Base-by-base conservation (phyloP, 2,113 vertebrate species). In the Saguinus imperator region DNA sequence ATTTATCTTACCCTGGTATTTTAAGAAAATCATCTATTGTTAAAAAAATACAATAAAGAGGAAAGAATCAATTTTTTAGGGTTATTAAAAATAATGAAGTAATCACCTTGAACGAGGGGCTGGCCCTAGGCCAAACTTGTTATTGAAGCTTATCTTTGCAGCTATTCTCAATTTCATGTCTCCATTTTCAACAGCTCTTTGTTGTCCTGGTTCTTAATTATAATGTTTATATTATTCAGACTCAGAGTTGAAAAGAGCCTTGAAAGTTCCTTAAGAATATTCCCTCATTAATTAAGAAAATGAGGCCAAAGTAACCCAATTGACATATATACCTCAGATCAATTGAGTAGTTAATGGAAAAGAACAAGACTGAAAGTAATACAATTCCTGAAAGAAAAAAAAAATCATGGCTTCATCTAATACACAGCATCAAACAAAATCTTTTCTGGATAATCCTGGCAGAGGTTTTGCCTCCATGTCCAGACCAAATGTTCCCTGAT, bases 101-200 rank as follows among this genome's bases (percentile, higher is more conserved):
- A 91, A 91, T 77, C 48, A 61, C 13, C 14, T 89, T 25, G 14
- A 93, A 75, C 37, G 40, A 76, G 17, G 6, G 8, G 21, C 12
- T 91, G 82, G 58, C 14, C 9, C 1, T 81, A 6, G 8, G 27
- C 45, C 35, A 82, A n/a, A 50, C 68, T 91, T 81, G n/a, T 93
- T 94, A 57, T 57, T 2, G 17, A 81, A 92, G 35, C 57, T 90
- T 18, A 58, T 90, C 20, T 73, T 40, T 29, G 1, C 20, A 72
- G 45, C 20, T 43, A 20, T 68, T 79, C 29, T 61, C 29, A 18
- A 0, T 52, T 80, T 55, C 13, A 64, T 20, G 35, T 32, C 20
- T 94, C 73, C n/a, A 57, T 82, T 93, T 92, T 86, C 37, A 72
- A 48, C 14, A 97, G 8, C 21, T 89, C 66, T 77, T 77, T 95